Percentiles rank a stretch among this genome's conserved stretches.
Conservation (phyloP, 2,113 vertebrate species). For the Sinocyclocheilus grahami region DNA sequence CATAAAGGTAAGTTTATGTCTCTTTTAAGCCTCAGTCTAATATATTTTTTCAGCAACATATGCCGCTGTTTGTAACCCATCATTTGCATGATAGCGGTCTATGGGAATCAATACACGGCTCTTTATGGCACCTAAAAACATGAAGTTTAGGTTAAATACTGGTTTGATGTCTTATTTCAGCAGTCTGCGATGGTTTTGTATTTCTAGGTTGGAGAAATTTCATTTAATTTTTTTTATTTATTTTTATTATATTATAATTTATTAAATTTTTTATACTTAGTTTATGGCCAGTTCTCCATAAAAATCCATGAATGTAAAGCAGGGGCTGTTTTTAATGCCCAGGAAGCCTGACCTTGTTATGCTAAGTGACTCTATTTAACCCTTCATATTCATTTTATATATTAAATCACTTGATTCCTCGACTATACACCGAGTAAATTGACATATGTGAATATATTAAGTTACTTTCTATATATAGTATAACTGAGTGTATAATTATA, state of each 20-base stretch:
- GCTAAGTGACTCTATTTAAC: background rate
- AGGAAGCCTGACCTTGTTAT: background rate
- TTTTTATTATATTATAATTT: background rate
- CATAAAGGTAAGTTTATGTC: conserved; percentile 38
- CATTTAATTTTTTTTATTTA: background rate
- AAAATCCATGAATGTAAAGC: background rate
- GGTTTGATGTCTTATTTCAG: background rate
- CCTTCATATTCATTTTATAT: background rate
- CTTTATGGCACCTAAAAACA: background rate
- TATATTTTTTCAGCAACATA: background rate
- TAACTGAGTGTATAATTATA: background rate
- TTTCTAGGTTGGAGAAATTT: background rate
- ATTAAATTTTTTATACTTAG: too few relatives aligned
- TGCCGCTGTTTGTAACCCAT: background rate
- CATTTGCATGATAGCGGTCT: background rate
- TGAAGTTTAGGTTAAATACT: background rate
- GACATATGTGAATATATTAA: too few relatives aligned
- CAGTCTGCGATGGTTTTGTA: background rate
- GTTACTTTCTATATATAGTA: background rate
- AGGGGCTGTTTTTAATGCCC: background rate
- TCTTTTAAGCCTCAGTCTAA: background rate
- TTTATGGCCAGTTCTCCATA: background rate
- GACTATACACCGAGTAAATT: background rate
- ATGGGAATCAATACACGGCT: background rate
- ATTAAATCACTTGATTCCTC: background rate